Evolutionary conservation across 2,113 vertebrate genomes (phyloP).

Genomic region (Tenebrosternarchus preto): DNA sequence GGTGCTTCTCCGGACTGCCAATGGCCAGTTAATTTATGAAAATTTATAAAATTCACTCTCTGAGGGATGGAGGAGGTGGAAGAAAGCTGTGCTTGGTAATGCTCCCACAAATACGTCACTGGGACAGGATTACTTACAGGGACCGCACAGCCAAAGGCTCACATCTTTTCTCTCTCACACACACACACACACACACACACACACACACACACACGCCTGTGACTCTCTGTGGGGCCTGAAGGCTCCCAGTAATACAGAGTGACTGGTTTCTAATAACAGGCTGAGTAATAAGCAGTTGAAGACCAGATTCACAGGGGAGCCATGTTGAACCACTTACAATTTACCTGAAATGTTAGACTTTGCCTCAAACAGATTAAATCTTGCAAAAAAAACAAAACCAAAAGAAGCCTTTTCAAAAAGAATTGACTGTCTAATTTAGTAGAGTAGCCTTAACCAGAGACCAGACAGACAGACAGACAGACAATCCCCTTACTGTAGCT

Average conservation of each 20-base stretch:
- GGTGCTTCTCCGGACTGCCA: no score
- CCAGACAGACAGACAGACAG: background rate
- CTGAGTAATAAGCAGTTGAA: background rate
- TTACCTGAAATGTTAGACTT: background rate
- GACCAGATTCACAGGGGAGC: background rate
- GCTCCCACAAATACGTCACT: background rate
- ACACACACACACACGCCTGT: background rate
- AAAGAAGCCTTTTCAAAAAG: background rate
- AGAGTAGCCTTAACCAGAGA: background rate
- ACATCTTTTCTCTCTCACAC: no score
- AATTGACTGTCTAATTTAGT: background rate
- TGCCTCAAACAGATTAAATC: background rate
- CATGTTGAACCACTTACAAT: background rate
- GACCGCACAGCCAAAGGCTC: background rate
- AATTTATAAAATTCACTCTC: no score
- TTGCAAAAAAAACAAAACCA: no score
- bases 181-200: background rate
- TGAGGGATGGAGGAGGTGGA: no score
- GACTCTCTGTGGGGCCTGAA: no score
- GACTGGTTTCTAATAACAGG: no score
- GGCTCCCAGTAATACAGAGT: no score
- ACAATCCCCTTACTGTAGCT: background rate
- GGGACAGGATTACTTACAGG: background rate
- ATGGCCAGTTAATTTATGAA: no score
- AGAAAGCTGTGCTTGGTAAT: no score